Evolutionary conservation across 2,888 invertebrate genomes (phyloP).

Genomic region (Amphipyra tragopoginis): DNA sequence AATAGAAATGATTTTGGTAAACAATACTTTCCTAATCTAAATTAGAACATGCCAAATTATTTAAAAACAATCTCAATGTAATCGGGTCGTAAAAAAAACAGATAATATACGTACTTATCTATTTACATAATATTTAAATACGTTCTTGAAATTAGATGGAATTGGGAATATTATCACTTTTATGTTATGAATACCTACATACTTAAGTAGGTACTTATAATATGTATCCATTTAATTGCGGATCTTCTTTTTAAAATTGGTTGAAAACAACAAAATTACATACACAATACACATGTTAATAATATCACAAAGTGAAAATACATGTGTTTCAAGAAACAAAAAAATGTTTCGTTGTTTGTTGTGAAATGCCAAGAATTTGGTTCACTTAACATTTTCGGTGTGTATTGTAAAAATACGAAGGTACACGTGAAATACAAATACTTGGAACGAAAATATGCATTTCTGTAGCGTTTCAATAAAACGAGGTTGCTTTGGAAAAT

Average conservation of each 20-base stretch:
- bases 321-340: slow-evolving; percentile 17
- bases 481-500: background rate
- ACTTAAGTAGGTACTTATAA: no score
- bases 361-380: slow-evolving; percentile 48
- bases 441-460: slow-evolving; percentile 28
- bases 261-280: background rate
- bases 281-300: slow-evolving; percentile 4
- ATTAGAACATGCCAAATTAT: no score
- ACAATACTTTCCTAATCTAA: no score
- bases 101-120: no score
- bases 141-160: no score
- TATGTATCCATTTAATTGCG: background rate
- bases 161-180: no score
- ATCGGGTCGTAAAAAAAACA: no score
- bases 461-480: slow-evolving; percentile 15
- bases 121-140: no score
- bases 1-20: no score
- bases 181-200: no score
- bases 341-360: slow-evolving; percentile 45
- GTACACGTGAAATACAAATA: slow-evolving; percentile 21
- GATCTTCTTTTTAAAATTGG: background rate
- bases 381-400: slow-evolving; percentile 43
- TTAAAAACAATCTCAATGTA: no score
- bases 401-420: slow-evolving; percentile 32
- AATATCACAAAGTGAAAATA: slow-evolving; percentile 18